Base-by-base conservation (phyloP, 2,888 invertebrate species). In the Aphrophora alni region DNA sequence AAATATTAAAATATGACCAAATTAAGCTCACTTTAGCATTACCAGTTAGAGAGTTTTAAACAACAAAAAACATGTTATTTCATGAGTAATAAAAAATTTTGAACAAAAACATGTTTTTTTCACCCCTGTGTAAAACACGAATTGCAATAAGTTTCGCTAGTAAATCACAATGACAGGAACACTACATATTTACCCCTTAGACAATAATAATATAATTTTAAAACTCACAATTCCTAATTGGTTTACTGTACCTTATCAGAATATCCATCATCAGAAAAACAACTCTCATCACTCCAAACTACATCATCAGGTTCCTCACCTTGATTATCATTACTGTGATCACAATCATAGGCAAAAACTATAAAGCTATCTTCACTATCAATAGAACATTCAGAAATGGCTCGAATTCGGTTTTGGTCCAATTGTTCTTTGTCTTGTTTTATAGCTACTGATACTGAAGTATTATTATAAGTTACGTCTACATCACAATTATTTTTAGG, bases 341-440 rank as follows among this genome's bases (percentile, higher is more conserved):
- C 72, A 71, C 75, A 77, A 75, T 76, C 71, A 1, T 81, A 82
- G 80, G 85, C 84, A 78, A 85, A 85, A 7, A 86, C 84, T 68
- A 86, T 84, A 70, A 85, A 85, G 81, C 86, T 86, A 75, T 86
- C 86, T 28, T 86, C 85, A 82, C 86, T 86, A 38, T 85, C 86
- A 8, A 84, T 82, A 27, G 85, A 85, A 81, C 85, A 85, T 75
- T 86, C 86, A 21, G 86, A 86, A 33, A 79, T 21, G 12, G 83
- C 77, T 59, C 84, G 78, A 21, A 69, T 59, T 76, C 78, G n/a
- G 14, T 59, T 59, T 21, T 59, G 59, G 14, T 59, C 21, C 5
- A 59, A 21, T 14, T 44, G 8, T 33, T 33, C 5, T 33, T 7
- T 7, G 59, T 59, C 59, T 59, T 59, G 59, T 59, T 59, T 59